Percentiles rank a stretch among this genome's conserved stretches.
Conservation (phyloP, 2,888 invertebrate species). For the Plusia festucae region DNA sequence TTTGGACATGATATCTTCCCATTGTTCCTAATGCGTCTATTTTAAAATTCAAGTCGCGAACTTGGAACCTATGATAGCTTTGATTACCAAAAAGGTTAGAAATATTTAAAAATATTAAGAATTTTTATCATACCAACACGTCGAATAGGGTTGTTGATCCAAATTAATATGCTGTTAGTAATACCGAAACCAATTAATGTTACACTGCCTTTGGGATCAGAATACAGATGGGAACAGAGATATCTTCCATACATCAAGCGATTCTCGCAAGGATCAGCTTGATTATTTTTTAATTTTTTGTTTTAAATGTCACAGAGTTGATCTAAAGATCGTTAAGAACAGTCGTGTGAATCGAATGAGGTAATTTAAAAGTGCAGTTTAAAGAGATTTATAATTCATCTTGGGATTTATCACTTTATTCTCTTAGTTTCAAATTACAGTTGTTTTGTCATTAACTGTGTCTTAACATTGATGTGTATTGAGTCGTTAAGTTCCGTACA, state of each 20-base stretch:
- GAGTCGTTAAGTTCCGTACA: not conserved
- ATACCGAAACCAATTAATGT: slow-evolving; percentile 80
- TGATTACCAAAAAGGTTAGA: slow-evolving; percentile 57
- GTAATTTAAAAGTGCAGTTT: not conserved
- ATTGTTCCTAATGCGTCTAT: slow-evolving; percentile 32
- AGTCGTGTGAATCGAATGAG: not conserved
- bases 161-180: slow-evolving; percentile 78
- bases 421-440: not conserved
- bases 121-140: slow-evolving; percentile 77
- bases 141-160: slow-evolving; percentile 77
- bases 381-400: not conserved
- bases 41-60: slow-evolving; percentile 64
- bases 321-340: not conserved
- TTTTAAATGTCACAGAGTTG: not conserved
- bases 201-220: slow-evolving; percentile 69
- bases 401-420: not conserved
- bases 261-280: slow-evolving; percentile 25
- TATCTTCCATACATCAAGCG: slow-evolving; percentile 62
- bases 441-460: not conserved
- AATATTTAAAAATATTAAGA: slow-evolving; percentile 52
- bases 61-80: slow-evolving; percentile 53
- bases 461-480: not conserved
- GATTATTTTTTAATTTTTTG: slow-evolving; percentile 20
- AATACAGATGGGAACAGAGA: slow-evolving; percentile 73
- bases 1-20: slow-evolving; percentile 15